Evolutionary conservation across 2,888 invertebrate species (phyloP).

Genomic region (Nemurella pictetii): DNA sequence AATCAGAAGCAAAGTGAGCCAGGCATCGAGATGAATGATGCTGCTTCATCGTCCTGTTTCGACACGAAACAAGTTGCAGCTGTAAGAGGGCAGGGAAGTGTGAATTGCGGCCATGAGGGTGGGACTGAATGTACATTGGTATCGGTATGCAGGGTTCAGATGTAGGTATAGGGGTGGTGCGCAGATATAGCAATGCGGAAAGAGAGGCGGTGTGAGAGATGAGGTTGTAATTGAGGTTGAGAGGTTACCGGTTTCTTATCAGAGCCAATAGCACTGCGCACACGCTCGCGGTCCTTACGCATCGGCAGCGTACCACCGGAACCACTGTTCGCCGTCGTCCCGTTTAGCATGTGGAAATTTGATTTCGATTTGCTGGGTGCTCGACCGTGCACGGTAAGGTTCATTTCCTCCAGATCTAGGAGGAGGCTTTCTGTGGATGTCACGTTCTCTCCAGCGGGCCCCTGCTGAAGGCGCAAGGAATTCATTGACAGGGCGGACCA

Average conservation of each 20-base stretch:
- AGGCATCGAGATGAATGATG: background rate
- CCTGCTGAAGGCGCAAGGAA: background rate
- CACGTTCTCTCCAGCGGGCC: background rate
- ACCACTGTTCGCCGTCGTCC: background rate
- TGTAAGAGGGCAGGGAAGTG: background rate
- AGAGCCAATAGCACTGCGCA: background rate
- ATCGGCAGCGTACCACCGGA: background rate
- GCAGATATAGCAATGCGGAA: background rate
- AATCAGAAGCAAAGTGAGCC: background rate
- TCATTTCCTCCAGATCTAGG: constrained; percentile 5
- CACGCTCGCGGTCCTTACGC: background rate
- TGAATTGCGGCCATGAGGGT: background rate
- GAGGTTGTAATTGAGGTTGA: background rate
- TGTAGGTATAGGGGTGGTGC: background rate
- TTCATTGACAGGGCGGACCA: background rate
- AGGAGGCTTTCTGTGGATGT: constrained; percentile 2
- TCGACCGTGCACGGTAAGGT: background rate
- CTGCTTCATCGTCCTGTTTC: background rate
- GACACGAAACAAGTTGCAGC: background rate
- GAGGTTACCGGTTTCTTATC: background rate
- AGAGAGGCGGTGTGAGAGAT: background rate
- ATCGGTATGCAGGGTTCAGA: background rate
- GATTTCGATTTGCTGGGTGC: background rate
- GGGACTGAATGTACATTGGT: background rate
- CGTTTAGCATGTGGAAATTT: background rate